Evolutionary conservation across 2,888 invertebrate species (phyloP).

Genomic region (Lagria hirta): DNA sequence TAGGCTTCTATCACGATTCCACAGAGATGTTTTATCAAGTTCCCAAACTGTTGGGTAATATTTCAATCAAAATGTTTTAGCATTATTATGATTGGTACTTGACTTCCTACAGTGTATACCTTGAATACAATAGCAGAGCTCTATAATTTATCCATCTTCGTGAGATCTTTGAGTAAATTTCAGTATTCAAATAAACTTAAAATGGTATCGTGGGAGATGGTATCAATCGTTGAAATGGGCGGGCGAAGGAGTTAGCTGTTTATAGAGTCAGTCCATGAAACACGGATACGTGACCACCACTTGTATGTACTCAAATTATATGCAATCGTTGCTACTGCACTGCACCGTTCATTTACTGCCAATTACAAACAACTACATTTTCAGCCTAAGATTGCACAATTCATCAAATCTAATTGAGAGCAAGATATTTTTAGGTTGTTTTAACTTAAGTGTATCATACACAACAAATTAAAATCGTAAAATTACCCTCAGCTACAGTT

Average conservation of each 20-base stretch:
- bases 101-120: no score
- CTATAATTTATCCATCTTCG: slow-evolving; percentile 13
- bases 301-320: slow-evolving; percentile 37
- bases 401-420: slow-evolving; percentile 14
- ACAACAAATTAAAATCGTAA: no score
- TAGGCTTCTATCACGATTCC: no score
- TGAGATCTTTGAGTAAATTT: slow-evolving; percentile 15
- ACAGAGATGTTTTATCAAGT: no score
- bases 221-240: slow-evolving; percentile 26
- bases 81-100: no score
- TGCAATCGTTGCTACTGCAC: slow-evolving; percentile 37
- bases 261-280: slow-evolving; percentile 32
- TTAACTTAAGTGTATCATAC: no score
- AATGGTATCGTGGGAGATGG: slow-evolving; percentile 23
- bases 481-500: no score
- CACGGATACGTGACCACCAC: slow-evolving; percentile 36
- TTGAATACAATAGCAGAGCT: no score
- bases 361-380: slow-evolving; percentile 12
- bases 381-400: slow-evolving; percentile 13
- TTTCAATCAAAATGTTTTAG: no score
- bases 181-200: slow-evolving; percentile 18
- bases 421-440: slow-evolving; percentile 9
- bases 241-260: slow-evolving; percentile 24
- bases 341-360: slow-evolving; percentile 13
- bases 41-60: no score